A percentile compares a stretch with the other conserved stretches of the same genome.
Conservation (phyloP, 1,140 invertebrate species). For the Heliconius hermathena region DNA sequence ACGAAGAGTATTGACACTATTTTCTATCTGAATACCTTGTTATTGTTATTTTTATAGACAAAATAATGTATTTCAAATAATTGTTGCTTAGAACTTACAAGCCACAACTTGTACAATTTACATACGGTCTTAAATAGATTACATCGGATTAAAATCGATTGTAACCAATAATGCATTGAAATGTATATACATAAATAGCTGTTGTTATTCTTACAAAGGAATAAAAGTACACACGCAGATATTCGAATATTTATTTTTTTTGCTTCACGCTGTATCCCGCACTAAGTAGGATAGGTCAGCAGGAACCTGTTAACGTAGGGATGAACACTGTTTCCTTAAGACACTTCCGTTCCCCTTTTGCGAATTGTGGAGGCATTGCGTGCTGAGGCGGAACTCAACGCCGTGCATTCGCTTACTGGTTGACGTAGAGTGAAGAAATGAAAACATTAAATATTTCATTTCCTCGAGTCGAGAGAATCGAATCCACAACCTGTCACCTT, state of each 20-base stretch:
- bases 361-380: too few relatives aligned
- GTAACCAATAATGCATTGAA: neutral
- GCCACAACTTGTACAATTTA: neutral
- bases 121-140: neutral
- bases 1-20: too few relatives aligned
- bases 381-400: neutral
- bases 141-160: constrained; percentile 7
- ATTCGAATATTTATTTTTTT: neutral
- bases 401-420: too few relatives aligned
- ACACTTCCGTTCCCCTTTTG: neutral
- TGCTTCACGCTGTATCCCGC: too few relatives aligned
- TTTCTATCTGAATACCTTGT: too few relatives aligned
- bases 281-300: too few relatives aligned
- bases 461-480: neutral
- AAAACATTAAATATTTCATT: too few relatives aligned
- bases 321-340: neutral
- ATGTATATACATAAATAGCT: neutral
- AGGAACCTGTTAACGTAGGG: too few relatives aligned
- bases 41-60: too few relatives aligned
- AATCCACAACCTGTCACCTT: neutral
- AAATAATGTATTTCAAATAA: neutral
- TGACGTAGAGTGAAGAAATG: too few relatives aligned
- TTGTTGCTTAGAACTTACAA: neutral
- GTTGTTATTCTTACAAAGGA: neutral
- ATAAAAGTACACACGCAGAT: neutral